These are phyloP conservation scores for Erebia aethiops DNA, from an alignment of 2,888 invertebrate genomes.

Conservation along the genomic window DNA sequence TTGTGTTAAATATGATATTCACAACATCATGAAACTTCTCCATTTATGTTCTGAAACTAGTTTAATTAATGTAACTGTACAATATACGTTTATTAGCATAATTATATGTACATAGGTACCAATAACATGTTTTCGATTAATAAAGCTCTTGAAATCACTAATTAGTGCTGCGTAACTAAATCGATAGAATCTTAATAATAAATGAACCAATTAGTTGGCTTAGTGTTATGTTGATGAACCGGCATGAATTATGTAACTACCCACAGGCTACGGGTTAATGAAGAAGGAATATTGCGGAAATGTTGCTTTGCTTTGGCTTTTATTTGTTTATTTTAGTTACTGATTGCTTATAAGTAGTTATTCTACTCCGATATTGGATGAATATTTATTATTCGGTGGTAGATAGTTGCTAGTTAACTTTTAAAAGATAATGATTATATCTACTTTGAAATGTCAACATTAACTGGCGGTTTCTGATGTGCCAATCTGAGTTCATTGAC, in stretches of 20 bases:
- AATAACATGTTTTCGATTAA: conserved; percentile 12
- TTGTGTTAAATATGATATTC: too few species aligned
- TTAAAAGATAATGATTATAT: too few species aligned
- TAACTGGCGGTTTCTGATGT: neutral
- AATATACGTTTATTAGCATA: neutral
- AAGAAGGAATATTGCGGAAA: conserved; percentile 24
- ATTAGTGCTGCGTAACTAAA: conserved; percentile 37
- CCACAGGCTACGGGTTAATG: conserved; percentile 18
- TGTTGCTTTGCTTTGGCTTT: conserved; percentile 7
- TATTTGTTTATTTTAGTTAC: conserved; percentile 17
- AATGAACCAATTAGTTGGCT: conserved; percentile 42
- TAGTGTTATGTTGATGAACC: conserved; percentile 28
- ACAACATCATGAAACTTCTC: too few species aligned
- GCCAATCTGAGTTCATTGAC: too few species aligned
- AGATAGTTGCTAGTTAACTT: neutral
- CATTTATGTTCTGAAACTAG: neutral
- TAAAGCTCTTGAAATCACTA: conserved; percentile 36
- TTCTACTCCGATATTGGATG: neutral
- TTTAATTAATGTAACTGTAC: conserved; percentile 6
- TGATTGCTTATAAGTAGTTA: conserved; percentile 7
- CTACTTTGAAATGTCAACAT: neutral
- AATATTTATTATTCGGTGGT: neutral
- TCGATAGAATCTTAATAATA: conserved; percentile 43
- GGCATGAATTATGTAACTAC: conserved; percentile 26
- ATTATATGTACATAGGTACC: neutral